Base-by-base conservation (phyloP, 2,888 invertebrate genomes). In the Himalopsyche japonica region DNA sequence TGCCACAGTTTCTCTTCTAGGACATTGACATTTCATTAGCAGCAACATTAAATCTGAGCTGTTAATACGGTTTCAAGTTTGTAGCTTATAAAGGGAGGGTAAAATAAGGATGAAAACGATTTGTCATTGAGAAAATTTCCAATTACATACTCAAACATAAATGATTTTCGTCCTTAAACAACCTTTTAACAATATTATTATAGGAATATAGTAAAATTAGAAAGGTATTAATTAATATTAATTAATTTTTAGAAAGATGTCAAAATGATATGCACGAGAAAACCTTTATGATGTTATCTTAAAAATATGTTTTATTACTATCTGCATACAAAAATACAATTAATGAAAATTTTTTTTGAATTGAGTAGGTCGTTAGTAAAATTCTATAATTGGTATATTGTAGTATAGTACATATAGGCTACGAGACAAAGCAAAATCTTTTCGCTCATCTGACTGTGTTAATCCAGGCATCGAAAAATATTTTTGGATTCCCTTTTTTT, bases 1-100 rank as follows among this genome's bases (percentile, higher is more conserved):
- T 30, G 18, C 76, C n/a, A 30, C 15, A 30, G 34, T 76, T 34
- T 27, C 76, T 34, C 32, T 34, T 15, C 76, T 15, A 15, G 76
- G 12, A 18, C 43, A 78, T 78, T 43, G 78, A 78, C 78, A 78
- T 78, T 78, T 78, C 78, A 78, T 78, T 78, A 43, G 43, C 37
- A 15, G 18, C 3, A 43, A 78, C 78, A 32, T 78, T 15, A 78
- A 43, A 37, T 24, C 24, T 43, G 20, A 37, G 78, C 78, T 43
- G 18, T 37, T 15, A 43, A 34, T 78, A 47, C 4, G 24, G 34
- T 78, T 15, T 37, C 78, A 37, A 43, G 24, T 78, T 18, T n/a
- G 18, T 43, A 78, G 43, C 34, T 24, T 78, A 8, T 6, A 27
- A 34, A 76, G 10, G 24, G 57, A 20, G 43, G 43, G 43, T 43